Conservation (phyloP, 2,113 vertebrate genomes). For the Furnarius figulus region DNA sequence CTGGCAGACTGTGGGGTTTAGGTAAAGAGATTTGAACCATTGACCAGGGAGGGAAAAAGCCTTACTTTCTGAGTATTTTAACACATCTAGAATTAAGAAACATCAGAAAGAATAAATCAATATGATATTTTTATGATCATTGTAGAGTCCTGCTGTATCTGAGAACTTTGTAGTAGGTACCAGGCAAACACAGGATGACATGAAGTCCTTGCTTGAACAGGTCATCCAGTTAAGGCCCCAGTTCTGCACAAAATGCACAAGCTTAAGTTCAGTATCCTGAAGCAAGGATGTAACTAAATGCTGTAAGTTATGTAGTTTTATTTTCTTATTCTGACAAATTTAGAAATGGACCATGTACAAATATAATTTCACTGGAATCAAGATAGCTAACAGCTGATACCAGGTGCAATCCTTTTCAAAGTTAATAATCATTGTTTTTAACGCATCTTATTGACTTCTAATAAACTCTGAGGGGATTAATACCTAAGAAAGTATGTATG, state of each 20-base stretch:
- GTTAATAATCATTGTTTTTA: conserved; percentile 57
- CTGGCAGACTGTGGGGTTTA: neutral
- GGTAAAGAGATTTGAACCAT: neutral
- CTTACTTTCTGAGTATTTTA: neutral
- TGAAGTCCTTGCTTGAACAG: neutral
- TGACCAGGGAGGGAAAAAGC: neutral
- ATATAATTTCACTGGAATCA: neutral
- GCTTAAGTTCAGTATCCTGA: neutral
- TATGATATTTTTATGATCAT: neutral
- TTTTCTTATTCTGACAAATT: neutral
- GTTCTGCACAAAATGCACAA: neutral
- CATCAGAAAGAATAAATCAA: neutral
- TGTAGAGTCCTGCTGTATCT: neutral
- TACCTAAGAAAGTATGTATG: conserved; percentile 70
- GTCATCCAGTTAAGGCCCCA: neutral
- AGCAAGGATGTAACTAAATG: neutral
- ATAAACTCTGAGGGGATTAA: conserved; percentile 71
- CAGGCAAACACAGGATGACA: neutral
- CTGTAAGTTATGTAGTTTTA: neutral
- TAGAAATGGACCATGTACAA: neutral
- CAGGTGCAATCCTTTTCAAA: conserved; percentile 1
- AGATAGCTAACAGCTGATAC: conserved; percentile 12
- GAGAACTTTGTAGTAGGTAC: neutral
- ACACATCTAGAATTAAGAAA: neutral
- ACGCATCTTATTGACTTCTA: conserved; percentile 64